A percentile compares a stretch with the other conserved stretches of the same genome.
These are phyloP conservation scores for Formicarius rufipectus DNA, from an alignment of 2,113 vertebrate species.

Conservation along the genomic window DNA sequence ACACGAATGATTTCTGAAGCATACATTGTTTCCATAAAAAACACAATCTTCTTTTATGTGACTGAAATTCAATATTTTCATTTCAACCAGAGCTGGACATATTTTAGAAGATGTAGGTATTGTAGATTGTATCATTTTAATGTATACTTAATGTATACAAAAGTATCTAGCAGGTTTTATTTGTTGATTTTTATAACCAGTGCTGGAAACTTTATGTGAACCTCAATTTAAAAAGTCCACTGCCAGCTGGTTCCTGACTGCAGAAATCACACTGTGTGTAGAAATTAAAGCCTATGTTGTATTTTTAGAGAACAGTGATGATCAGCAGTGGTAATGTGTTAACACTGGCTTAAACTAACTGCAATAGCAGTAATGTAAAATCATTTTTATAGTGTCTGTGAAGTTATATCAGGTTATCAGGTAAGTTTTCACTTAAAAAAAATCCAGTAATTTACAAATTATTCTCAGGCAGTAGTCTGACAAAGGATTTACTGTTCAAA, in stretches of 20 bases:
- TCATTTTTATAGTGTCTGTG: not conserved
- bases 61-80: not conserved
- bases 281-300: not conserved
- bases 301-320: not conserved
- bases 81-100: not conserved
- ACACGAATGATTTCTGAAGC: not conserved
- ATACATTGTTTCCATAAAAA: not conserved
- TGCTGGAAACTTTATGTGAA: not conserved
- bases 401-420: not conserved
- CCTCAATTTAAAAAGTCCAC: not conserved
- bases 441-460: not conserved
- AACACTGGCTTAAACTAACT: not conserved
- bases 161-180: not conserved
- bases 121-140: not conserved
- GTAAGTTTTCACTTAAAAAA: not conserved
- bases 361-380: not conserved
- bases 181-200: not conserved
- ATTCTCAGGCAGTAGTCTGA: not conserved
- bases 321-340: not conserved
- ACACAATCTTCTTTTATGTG: not conserved
- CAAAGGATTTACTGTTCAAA: not conserved
- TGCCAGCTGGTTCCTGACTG: not conserved
- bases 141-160: not conserved
- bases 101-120: not conserved
- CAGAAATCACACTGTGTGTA: not conserved